Percentiles rank a stretch among this genome's conserved stretches.
phyloP scores from a whole-genome alignment of 2,797 vertebrate genomes.

The Sebastiscus tertius region DNA sequence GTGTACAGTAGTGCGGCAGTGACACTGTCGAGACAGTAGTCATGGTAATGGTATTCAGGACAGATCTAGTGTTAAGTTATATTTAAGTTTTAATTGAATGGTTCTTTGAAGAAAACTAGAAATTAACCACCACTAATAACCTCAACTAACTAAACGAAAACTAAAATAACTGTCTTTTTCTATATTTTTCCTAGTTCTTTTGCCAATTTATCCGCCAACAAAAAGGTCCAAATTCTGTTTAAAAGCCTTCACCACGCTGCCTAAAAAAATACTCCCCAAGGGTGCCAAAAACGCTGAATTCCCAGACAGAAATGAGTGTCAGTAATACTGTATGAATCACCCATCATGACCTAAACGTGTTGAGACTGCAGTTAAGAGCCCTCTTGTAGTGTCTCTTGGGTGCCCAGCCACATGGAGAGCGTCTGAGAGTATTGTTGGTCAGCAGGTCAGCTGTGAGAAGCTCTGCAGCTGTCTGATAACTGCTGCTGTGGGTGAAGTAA shows the following conservation, averaged over 20 bases:
- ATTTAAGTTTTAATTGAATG: background rate
- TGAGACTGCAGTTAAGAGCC: constrained; percentile 11
- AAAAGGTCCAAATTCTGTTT: background rate
- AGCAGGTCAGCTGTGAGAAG: constrained; percentile 43
- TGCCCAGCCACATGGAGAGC: constrained; percentile 2
- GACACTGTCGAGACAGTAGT: too few species aligned
- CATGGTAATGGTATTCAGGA: too few species aligned
- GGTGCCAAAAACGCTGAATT: background rate
- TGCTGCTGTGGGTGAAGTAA: constrained; percentile 21
- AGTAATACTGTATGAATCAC: constrained; percentile 1
- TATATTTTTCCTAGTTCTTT: background rate
- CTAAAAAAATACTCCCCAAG: background rate
- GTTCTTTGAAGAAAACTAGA: background rate
- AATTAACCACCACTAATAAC: background rate
- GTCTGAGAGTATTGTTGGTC: constrained; percentile 43
- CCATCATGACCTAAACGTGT: constrained; percentile 9
- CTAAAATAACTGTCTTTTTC: background rate
- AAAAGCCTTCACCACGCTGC: too few species aligned
- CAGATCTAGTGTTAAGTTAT: too few species aligned
- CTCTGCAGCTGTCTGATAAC: constrained; percentile 41
- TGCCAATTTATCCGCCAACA: background rate
- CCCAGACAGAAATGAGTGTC: background rate
- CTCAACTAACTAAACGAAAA: background rate
- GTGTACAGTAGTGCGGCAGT: too few species aligned
- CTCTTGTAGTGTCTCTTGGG: background rate